A percentile compares a stretch with the other conserved stretches of the same genome.
phyloP scores from a whole-genome alignment of 1,140 invertebrate genomes.

The Tigriopus japonicus region DNA sequence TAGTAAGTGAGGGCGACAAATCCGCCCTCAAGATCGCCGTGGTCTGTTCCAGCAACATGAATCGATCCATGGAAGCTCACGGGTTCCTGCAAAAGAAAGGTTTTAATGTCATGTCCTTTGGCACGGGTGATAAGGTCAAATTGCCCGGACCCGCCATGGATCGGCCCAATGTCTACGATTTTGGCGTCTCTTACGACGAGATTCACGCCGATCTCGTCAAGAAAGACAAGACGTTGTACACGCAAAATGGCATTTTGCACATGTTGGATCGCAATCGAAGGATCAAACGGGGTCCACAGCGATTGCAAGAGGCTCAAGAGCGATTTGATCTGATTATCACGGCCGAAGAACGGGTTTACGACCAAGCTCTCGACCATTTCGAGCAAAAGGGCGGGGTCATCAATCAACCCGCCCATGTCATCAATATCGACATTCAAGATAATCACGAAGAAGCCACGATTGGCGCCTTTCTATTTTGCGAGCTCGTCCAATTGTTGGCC shows the following conservation, averaged over 20 bases:
- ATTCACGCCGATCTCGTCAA: conserved; percentile 78
- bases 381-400: background rate
- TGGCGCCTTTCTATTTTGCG: conserved; percentile 25
- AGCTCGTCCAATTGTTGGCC: conserved; percentile 44
- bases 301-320: conserved; percentile 75
- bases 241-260: conserved; percentile 92
- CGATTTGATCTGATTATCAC: conserved; percentile 93
- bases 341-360: conserved; percentile 96
- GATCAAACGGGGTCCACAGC: conserved; percentile 83
- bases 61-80: conserved; percentile 98
- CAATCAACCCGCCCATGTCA: conserved; percentile 66
- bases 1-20: too few species aligned
- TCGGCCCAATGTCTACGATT: conserved; percentile 94
- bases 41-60: conserved; percentile 98
- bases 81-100: conserved; percentile 92
- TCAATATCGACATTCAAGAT: conserved; percentile 98
- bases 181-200: conserved; percentile 84
- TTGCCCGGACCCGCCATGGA: conserved; percentile 84
- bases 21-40: conserved; percentile 56
- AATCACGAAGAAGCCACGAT: conserved; percentile 99
- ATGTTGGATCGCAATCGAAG: conserved; percentile 94
- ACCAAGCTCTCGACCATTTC: conserved; percentile 42
- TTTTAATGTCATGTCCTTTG: conserved; percentile 86
- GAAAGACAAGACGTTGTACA: conserved; percentile 84
- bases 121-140: conserved; percentile 93